These are phyloP conservation scores for Conger conger DNA, from an alignment of 2,113 vertebrate species.

Conservation along the genomic window DNA sequence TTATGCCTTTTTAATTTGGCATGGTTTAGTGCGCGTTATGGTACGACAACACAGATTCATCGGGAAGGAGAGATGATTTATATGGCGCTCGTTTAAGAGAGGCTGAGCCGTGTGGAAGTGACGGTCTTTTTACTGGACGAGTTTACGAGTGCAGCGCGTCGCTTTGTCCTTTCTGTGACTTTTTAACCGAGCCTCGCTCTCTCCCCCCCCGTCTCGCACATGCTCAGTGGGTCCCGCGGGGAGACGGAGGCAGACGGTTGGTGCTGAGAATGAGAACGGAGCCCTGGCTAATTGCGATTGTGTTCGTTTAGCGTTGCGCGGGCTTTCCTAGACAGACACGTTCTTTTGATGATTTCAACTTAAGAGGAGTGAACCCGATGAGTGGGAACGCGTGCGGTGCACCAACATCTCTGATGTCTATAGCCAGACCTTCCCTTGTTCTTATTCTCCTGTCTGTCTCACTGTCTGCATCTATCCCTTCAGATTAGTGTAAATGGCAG, in stretches of 20 bases:
- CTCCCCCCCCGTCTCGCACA: background rate
- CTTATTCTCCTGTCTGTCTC: background rate
- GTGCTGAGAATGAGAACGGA: background rate
- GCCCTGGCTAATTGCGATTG: background rate
- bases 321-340: background rate
- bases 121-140: constrained; percentile 23
- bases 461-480: background rate
- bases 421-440: background rate
- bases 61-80: background rate
- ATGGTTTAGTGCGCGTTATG: background rate
- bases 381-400: background rate
- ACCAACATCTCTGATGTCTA: background rate
- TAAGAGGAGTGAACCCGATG: background rate
- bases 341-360: background rate
- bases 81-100: constrained; percentile 7
- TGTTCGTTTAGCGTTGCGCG: background rate
- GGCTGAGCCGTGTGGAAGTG: background rate
- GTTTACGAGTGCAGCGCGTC: constrained; percentile 12
- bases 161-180: constrained; percentile 18
- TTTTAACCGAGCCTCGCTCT: background rate
- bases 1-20: background rate
- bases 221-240: background rate
- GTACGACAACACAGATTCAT: background rate
- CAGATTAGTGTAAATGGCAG: background rate
- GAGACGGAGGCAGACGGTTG: background rate